Base-by-base conservation (phyloP, 1,140 invertebrate genomes). In the Hyles euphorbiae region DNA sequence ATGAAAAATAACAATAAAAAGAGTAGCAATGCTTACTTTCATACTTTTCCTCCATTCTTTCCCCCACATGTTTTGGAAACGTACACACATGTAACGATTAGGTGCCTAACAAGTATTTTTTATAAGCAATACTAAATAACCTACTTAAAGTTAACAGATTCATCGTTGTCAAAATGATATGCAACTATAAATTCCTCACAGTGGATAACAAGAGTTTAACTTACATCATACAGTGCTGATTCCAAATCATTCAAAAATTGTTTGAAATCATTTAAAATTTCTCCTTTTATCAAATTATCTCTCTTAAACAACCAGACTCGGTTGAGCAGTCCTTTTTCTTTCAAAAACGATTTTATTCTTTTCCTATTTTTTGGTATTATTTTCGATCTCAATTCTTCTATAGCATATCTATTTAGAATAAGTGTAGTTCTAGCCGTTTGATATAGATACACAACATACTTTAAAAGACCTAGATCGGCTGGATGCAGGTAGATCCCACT, bases 401-500 rank as follows among this genome's bases (percentile, higher is more conserved):
- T 33, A 34, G 32, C 4, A 12, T n/a, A 51, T 50, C 34, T 12
- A 9, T 47, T 65, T 22, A 0, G 58, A 33, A n/a, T n/a, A n/a
- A 48, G 3, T 6, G 5, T 48, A 5, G 11, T 40, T 53, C 40
- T 53, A 10, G 40, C 5, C 49, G 57, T 57, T 40, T 74, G 61
- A 44, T 64, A 72, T 3, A 81, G 43, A 52, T 73, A 72, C 5
- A 78, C 43, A 0, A 65, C 40, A 49, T 83, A 86, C 66, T 80
- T 78, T 33, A 83, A 43, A 0, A 86, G 60, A 46, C 77, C 66
- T 1, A 74, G 9, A 58, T 86, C 78, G 11, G 59, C 63, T 43
- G 63, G 65, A 45, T 82, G 66, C 5, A 86, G 54, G 2, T 68
- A n/a, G 12, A 54, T 32, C 0, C 58, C 47, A 1, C 52, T 51